These are phyloP conservation scores for Lamellibrachia luymesi DNA, from an alignment of 1,140 invertebrate genomes.

Conservation along the genomic window DNA sequence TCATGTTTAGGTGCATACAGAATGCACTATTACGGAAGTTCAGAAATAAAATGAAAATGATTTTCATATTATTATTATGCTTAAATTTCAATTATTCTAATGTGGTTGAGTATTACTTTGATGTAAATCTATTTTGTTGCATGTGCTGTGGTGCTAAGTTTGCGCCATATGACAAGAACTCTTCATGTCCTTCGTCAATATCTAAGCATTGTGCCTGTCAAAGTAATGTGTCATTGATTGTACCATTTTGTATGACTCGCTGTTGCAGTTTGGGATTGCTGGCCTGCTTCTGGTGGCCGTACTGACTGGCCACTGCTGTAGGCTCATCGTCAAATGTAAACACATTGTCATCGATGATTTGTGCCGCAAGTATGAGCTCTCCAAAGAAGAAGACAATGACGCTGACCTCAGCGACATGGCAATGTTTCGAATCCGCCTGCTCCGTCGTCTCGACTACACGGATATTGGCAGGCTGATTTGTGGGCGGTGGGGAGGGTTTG, in stretches of 20 bases:
- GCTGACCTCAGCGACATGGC: slow-evolving; percentile 9
- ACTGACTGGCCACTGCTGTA: slow-evolving; percentile 52
- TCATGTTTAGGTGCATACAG: too few species aligned
- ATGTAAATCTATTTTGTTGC: too few species aligned
- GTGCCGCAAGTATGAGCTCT: slow-evolving; percentile 21
- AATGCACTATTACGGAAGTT: too few species aligned
- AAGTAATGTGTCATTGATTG: too few species aligned
- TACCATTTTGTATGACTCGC: slow-evolving; percentile 21
- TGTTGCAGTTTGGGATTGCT: slow-evolving; percentile 44
- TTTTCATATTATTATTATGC: too few species aligned
- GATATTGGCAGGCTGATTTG: slow-evolving; percentile 44
- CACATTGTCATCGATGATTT: slow-evolving; percentile 40
- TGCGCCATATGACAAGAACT: too few species aligned
- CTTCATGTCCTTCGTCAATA: too few species aligned
- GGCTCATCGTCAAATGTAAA: slow-evolving; percentile 51
- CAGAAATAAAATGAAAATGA: too few species aligned
- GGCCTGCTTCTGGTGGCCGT: slow-evolving; percentile 40
- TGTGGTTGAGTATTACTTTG: too few species aligned
- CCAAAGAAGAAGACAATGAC: slow-evolving; percentile 16
- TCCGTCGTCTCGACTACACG: slow-evolving; percentile 44
- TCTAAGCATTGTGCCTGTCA: too few species aligned
- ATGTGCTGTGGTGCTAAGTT: too few species aligned
- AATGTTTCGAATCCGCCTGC: slow-evolving; percentile 27
- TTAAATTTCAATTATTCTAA: too few species aligned
- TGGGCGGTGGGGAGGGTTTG: slow-evolving; percentile 38